Evolutionary conservation across 2,888 invertebrate genomes (phyloP), one percentile per base, ranked within the genome.

Genomic region (Athripsodes cinereus): DNA sequence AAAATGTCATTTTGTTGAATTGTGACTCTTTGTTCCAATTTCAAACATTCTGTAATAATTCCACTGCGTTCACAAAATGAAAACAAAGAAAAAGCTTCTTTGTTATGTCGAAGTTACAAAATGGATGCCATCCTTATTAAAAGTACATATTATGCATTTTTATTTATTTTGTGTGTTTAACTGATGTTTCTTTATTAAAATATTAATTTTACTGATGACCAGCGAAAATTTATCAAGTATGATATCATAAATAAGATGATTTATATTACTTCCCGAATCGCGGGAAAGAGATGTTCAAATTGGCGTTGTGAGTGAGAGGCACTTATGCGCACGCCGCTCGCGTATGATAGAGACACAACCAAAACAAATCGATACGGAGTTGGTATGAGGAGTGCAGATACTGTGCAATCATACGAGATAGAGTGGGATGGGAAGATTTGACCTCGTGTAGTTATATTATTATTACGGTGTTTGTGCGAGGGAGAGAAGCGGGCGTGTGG

Each of bases 331-430:
- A 13, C 8, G 50, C 58, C 53, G 55, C 26, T 22, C 20, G 57
- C 61, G 66, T 64, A 64, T 53, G 56, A 61, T 54, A 62, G 65
- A 58, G 67, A 63, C 66, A 66, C 66, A 63, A 64, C 66, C 66
- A 68, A 66, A 67, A 68, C 68, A 67, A 67, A 67, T 65, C 65
- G 62, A 62, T 58, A 44, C 44, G 26, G 18, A 35, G 55, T n/a
- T 19, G 35, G 56, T 53, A 47, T 53, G 53, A 57, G 53, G 13
- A 34, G 22, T 35, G 53, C 19, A 40, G 46, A 22, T 40, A 53
- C 20, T 46, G 46, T 10, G 46, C 34, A 31, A 21, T 11, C 47
- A 40, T 52, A 8, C 13, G 52, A 31, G 52, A 34, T 31, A 8
- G 22, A 57, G 44, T 26, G 48, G 51, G 52, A 52, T 48, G 46